Percentiles rank a stretch among this genome's conserved stretches.
Conservation (phyloP, 2,797 vertebrate genomes). For the Tenualosa ilisha region DNA sequence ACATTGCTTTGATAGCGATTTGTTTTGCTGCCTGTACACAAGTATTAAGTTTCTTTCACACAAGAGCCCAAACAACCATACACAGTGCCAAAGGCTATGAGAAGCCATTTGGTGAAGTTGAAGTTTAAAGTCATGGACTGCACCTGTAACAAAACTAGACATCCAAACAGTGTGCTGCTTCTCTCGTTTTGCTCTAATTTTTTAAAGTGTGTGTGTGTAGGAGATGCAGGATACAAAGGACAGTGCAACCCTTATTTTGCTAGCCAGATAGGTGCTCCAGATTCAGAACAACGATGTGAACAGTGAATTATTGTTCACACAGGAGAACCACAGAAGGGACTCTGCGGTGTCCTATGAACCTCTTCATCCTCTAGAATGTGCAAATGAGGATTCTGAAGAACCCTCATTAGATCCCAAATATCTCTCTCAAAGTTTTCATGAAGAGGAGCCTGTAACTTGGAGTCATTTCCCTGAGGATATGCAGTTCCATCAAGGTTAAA, state of each 20-base stretch:
- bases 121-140: too few relatives aligned
- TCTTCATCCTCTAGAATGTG: conserved; percentile 47
- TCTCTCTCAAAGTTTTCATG: conserved; percentile 75
- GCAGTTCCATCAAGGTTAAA: conserved; percentile 69
- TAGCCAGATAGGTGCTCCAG: conserved; percentile 59
- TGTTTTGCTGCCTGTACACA: too few relatives aligned
- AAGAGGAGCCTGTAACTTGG: conserved; percentile 69
- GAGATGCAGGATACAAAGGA: not conserved
- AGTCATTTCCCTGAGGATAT: conserved; percentile 63
- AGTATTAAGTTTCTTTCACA: too few relatives aligned
- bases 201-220: not conserved
- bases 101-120: too few relatives aligned
- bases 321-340: conserved; percentile 45
- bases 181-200: not conserved
- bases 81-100: too few relatives aligned
- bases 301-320: conserved; percentile 33
- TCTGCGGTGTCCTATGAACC: conserved; percentile 57
- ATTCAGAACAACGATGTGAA: conserved; percentile 36
- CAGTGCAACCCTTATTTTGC: conserved; percentile 50
- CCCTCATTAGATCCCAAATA: conserved; percentile 76
- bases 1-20: too few relatives aligned
- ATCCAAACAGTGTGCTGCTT: not conserved
- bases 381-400: conserved; percentile 57
- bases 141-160: too few relatives aligned
- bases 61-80: too few relatives aligned